Evolutionary conservation across 2,888 invertebrate species (phyloP).

Genomic region (Nemotelus nigrinus): DNA sequence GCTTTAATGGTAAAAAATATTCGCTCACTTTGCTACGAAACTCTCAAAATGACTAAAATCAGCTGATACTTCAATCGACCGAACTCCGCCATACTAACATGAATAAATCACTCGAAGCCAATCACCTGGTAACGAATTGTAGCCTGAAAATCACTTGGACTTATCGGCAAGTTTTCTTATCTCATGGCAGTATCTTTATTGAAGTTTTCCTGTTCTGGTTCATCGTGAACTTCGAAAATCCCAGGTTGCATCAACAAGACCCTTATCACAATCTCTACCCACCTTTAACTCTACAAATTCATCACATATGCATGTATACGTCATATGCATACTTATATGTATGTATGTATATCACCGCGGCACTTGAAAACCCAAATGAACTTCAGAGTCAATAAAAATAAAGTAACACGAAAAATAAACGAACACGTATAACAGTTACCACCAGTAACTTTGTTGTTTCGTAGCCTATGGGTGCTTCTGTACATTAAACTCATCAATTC

Average conservation of each 20-base stretch:
- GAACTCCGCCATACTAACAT: too few relatives aligned
- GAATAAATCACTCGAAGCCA: slow-evolving; percentile 21
- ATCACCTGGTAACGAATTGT: slow-evolving; percentile 43
- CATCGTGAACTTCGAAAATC: neutral
- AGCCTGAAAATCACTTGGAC: slow-evolving; percentile 47
- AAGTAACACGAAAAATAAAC: slow-evolving; percentile 5
- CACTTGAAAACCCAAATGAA: too few relatives aligned
- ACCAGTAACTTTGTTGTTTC: neutral
- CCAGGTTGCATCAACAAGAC: neutral
- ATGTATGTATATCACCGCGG: too few relatives aligned
- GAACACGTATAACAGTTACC: slow-evolving; percentile 19
- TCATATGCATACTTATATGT: neutral
- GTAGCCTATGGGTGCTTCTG: slow-evolving; percentile 41
- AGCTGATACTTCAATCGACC: too few relatives aligned
- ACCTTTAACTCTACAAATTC: neutral
- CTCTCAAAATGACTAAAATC: too few relatives aligned
- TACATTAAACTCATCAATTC: neutral
- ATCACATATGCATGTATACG: neutral
- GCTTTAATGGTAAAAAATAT: too few relatives aligned
- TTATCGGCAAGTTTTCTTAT: slow-evolving; percentile 45
- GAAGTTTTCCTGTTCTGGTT: neutral
- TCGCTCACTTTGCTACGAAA: too few relatives aligned
- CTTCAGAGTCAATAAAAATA: neutral
- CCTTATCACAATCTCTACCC: neutral
- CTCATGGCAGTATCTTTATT: slow-evolving; percentile 30